Conservation (phyloP, 2,113 vertebrate genomes). For the Prolemur simus region DNA sequence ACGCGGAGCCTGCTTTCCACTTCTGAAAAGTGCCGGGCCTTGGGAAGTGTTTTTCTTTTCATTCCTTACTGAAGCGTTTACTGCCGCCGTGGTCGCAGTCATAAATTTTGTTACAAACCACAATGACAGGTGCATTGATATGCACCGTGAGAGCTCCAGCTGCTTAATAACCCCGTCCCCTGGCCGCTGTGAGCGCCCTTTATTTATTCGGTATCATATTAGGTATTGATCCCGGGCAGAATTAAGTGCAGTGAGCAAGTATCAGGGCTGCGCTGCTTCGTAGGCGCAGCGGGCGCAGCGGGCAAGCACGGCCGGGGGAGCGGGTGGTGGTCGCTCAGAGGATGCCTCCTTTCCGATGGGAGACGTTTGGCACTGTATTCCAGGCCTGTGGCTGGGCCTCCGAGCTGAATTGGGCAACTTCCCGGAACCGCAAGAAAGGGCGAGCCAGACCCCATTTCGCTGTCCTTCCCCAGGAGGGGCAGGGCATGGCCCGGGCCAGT, state of each 20-base stretch:
- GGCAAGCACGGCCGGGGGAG: neutral
- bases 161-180: constrained; percentile 91
- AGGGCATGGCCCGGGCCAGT: rapidly evolving
- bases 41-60: constrained; percentile 92
- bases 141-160: constrained; percentile 91
- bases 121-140: constrained; percentile 99
- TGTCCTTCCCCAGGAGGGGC: neutral
- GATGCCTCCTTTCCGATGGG: neutral
- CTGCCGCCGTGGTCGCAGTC: constrained; percentile 91
- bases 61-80: constrained; percentile 94
- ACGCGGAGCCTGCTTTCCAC: constrained; percentile 94
- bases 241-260: constrained; percentile 87
- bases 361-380: neutral
- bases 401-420: neutral
- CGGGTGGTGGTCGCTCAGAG: neutral
- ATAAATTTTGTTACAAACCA: constrained; percentile 97
- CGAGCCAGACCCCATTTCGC: neutral
- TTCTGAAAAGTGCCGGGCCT: constrained; percentile 89
- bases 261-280: constrained; percentile 76
- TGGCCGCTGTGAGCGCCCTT: constrained; percentile 85
- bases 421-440: neutral
- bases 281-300: neutral
- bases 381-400: neutral
- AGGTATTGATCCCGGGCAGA: constrained; percentile 87
- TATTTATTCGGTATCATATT: constrained; percentile 89